A percentile compares a stretch with the other conserved stretches of the same genome.
phyloP scores from a whole-genome alignment of 1,140 invertebrate species.

The Penaeus chinensis region DNA sequence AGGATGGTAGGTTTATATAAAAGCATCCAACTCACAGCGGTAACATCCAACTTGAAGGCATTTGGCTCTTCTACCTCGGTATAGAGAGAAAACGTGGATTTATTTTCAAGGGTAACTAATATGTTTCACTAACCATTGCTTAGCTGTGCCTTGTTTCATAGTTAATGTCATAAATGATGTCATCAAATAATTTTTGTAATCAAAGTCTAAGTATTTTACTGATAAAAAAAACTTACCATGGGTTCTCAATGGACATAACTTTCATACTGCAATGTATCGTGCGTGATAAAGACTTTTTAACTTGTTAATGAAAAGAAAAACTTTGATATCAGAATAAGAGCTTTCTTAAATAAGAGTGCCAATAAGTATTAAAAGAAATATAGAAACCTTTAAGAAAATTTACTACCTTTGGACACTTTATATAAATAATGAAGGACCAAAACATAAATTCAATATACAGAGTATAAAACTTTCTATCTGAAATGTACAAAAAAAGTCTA shows the following conservation, averaged over 20 bases:
- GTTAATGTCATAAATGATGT: neutral
- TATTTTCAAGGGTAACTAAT: conserved; percentile 45
- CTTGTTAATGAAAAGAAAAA: conserved; percentile 33
- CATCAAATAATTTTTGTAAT: conserved; percentile 5
- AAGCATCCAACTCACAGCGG: conserved; percentile 53
- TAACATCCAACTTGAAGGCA: conserved; percentile 57
- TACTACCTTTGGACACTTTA: conserved; percentile 29
- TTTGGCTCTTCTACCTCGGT: conserved; percentile 59
- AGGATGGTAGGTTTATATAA: conserved; percentile 16
- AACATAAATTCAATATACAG: conserved; percentile 31
- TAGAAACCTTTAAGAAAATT: neutral
- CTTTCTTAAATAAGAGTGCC: conserved; percentile 38
- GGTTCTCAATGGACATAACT: conserved; percentile 15
- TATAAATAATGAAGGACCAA: conserved; percentile 9
- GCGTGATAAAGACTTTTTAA: conserved; percentile 24
- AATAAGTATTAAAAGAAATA: conserved; percentile 26
- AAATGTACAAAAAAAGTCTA: conserved; percentile 25
- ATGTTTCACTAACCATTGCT: conserved; percentile 24
- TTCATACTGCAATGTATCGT: conserved; percentile 43
- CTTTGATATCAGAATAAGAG: conserved; percentile 25
- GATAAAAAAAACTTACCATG: conserved; percentile 47
- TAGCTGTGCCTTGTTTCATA: conserved; percentile 22
- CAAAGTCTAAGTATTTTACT: conserved; percentile 18
- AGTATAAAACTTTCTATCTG: conserved; percentile 37
- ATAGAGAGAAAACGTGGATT: conserved; percentile 48